Evolutionary conservation across 2,888 invertebrate genomes (phyloP), one percentile per base, ranked within the genome.

Genomic region (Nymphalis polychloros): DNA sequence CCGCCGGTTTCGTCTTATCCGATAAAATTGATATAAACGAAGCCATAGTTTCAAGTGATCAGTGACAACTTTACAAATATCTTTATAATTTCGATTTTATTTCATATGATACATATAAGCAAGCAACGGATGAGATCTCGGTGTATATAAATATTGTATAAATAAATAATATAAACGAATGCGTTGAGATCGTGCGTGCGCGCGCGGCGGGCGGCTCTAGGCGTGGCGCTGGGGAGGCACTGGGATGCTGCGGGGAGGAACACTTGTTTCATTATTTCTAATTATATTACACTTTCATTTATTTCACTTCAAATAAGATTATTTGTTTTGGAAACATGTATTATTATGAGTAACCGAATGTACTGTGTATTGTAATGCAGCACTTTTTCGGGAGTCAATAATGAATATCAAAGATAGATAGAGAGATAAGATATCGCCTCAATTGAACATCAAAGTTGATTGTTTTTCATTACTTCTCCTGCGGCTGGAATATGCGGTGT

Each of bases 191-290:
- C 69, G 61, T 59, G 49, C n/a, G n/a, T n/a, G 47, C n/a, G 16
- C 48, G 59, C 55, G 61, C 17, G 23, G 20, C 59, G 35, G 16
- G 47, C 59, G 76, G 50, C 77, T 81, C 82, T 89, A 90, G 70
- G 89, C 85, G 70, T 90, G 90, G 69, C 90, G 85, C 76, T 89
- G 92, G 81, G 82, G 90, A 68, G 91, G 90, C 66, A 90, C 89
- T 10, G 90, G 88, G 69, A 90, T 88, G 69, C 91, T 90, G 85
- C 0, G 80, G 77, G 57, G 31, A 68, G 48, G 5, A 7, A 53
- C 7, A 57, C 10, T 59, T 65, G 8, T 6, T 31, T 31, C 0
- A 6, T 6, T 6, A 31, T 31, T 31, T 31, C 27, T 6, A 31
- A 31, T 31, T 6, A 31, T 31, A 31, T 31, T 31, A 31, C 27